These are phyloP conservation scores for Leucophora obtusa DNA, from an alignment of 2,888 invertebrate genomes.

Conservation along the genomic window DNA sequence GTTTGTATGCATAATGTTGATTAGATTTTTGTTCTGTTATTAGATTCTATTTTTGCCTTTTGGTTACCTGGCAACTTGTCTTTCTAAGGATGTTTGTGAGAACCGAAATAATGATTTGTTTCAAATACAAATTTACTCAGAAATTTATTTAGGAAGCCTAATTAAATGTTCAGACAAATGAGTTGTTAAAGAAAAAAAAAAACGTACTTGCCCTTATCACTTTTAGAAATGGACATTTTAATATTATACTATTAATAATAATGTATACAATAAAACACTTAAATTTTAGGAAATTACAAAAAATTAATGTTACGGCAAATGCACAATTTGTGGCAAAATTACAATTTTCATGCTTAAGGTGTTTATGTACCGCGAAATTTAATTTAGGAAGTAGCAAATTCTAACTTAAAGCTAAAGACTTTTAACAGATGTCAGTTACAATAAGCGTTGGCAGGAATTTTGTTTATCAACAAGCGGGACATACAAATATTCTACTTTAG, in stretches of 20 bases:
- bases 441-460: too few relatives aligned
- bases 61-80: not conserved
- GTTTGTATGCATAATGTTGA: not conserved
- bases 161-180: not conserved
- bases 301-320: not conserved
- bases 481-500: too few relatives aligned
- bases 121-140: not conserved
- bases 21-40: not conserved
- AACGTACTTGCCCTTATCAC: not conserved
- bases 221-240: constrained; percentile 1
- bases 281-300: not conserved
- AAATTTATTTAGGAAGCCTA: not conserved
- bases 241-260: not conserved
- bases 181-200: not conserved
- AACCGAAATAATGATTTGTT: constrained; percentile 1
- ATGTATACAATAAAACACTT: not conserved
- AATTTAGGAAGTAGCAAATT: too few relatives aligned
- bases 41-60: not conserved
- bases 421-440: too few relatives aligned
- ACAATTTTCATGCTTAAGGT: too few relatives aligned
- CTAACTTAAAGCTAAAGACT: too few relatives aligned
- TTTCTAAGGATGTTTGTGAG: not conserved
- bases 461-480: too few relatives aligned
- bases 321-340: not conserved
- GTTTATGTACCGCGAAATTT: too few relatives aligned